Conservation (phyloP, 1,140 invertebrate genomes). For the Magallana ariakensis region DNA sequence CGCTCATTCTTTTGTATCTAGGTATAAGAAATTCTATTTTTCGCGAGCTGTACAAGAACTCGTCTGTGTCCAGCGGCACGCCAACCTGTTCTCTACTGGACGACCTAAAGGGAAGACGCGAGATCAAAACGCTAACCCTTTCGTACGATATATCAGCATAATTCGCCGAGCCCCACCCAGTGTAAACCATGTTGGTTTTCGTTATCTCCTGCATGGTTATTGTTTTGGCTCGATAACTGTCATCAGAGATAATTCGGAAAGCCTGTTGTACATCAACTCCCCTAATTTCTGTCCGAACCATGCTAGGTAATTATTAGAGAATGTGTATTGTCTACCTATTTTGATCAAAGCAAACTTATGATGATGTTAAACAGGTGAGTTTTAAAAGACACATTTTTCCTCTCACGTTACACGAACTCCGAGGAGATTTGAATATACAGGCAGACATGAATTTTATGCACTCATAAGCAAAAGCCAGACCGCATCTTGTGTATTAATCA, state of each 20-base stretch:
- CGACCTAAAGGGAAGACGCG: not conserved
- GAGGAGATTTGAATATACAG: too few species aligned
- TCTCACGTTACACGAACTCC: too few species aligned
- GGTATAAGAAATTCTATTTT: too few species aligned
- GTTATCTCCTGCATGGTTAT: not conserved
- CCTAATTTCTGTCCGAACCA: not conserved
- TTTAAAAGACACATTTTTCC: too few species aligned
- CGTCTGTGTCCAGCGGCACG: too few species aligned
- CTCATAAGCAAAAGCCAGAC: not conserved
- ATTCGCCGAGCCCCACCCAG: not conserved
- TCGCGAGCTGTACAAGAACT: too few species aligned
- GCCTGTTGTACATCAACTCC: conserved; percentile 3
- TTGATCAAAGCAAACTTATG: too few species aligned
- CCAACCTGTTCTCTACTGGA: not conserved
- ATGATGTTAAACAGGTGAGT: too few species aligned
- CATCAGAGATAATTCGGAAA: conserved; percentile 30
- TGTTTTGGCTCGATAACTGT: conserved; percentile 22
- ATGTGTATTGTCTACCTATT: conserved; percentile 2
- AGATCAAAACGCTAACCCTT: not conserved
- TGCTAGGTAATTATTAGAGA: not conserved
- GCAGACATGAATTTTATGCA: not conserved
- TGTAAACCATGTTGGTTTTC: not conserved
- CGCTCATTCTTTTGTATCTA: too few species aligned
- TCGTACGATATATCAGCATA: conserved; percentile 11
- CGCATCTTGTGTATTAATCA: not conserved